phyloP scores from a whole-genome alignment of 2,888 invertebrate genomes.

The Lottia scabra region DNA sequence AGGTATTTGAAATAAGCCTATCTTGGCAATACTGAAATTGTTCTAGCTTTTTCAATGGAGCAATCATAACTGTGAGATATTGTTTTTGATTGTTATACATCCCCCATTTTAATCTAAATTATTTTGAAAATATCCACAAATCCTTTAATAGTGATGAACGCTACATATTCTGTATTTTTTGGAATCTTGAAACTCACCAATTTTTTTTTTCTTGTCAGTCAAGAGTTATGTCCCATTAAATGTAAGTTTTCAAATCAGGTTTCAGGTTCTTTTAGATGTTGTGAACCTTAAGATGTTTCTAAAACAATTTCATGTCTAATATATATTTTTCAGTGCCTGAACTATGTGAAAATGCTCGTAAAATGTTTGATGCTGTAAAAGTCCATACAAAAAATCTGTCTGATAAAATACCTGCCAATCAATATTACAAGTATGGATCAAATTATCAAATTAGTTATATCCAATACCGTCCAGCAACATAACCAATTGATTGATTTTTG shows the following conservation, averaged over 20 bases:
- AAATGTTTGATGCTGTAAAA: constrained; percentile 77
- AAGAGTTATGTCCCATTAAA: too few species aligned
- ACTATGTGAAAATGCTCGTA: constrained; percentile 72
- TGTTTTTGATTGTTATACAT: too few species aligned
- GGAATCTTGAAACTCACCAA: too few species aligned
- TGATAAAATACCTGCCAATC: constrained; percentile 78
- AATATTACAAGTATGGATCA: constrained; percentile 77
- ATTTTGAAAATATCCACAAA: background rate
- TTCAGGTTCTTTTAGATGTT: too few species aligned
- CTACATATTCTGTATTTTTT: too few species aligned
- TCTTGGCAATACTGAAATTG: too few species aligned
- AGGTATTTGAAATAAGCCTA: constrained; percentile 73
- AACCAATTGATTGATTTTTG: background rate
- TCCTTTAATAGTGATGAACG: too few species aligned
- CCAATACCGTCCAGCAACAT: background rate
- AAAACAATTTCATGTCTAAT: background rate
- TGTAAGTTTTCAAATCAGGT: too few species aligned
- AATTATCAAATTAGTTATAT: background rate
- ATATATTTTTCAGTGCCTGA: constrained; percentile 43
- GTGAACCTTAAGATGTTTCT: too few species aligned
- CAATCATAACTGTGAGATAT: background rate
- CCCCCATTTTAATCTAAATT: too few species aligned
- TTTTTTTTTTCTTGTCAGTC: too few species aligned
- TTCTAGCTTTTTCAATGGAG: background rate
- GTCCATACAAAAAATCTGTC: constrained; percentile 77